These are phyloP conservation scores for Masticophis lateralis DNA, from an alignment of 2,797 vertebrate species.

Conservation along the genomic window DNA sequence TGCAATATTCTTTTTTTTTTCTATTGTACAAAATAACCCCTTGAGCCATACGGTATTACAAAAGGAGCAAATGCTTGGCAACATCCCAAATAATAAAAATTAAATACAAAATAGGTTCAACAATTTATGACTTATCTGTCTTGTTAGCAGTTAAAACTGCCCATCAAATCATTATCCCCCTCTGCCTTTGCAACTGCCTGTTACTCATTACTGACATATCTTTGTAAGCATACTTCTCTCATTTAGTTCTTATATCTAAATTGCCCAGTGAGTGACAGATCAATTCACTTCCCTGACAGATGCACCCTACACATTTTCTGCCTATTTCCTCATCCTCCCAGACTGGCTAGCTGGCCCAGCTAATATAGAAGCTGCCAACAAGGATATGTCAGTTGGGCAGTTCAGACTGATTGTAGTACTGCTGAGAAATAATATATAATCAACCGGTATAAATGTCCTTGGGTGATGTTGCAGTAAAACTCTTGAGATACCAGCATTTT, in stretches of 20 bases:
- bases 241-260: constrained; percentile 25
- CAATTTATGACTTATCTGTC: not conserved
- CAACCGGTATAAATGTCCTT: constrained; percentile 5
- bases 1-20: not conserved
- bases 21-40: not conserved
- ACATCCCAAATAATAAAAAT: not conserved
- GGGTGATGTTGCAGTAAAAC: not conserved
- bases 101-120: not conserved
- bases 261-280: constrained; percentile 11
- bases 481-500: constrained; percentile 36
- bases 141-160: constrained; percentile 9
- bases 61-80: not conserved
- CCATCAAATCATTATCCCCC: not conserved
- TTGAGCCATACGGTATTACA: not conserved
- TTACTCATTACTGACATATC: not conserved
- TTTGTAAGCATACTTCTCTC: not conserved
- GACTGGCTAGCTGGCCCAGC: constrained; percentile 2
- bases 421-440: constrained; percentile 27
- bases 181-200: not conserved
- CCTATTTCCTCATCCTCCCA: constrained; percentile 28
- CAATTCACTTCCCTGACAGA: constrained; percentile 30
- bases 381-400: not conserved
- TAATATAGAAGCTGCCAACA: constrained; percentile 7
- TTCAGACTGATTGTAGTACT: not conserved
- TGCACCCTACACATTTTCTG: constrained; percentile 27